phyloP scores from a whole-genome alignment of 2,797 vertebrate genomes.

The Anguilla marmorata region DNA sequence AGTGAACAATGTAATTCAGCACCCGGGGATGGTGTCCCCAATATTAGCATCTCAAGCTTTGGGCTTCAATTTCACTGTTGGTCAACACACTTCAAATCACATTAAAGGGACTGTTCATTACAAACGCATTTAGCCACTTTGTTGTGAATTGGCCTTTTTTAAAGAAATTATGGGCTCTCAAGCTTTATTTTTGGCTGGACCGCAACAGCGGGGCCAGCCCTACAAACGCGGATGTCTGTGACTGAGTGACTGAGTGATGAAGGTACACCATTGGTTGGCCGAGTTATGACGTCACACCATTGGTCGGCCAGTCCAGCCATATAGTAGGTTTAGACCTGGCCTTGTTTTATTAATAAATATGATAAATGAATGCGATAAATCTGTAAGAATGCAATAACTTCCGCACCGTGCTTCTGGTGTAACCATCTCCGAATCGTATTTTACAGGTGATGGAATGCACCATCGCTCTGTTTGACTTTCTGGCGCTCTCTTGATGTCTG shows the following conservation, averaged over 20 bases:
- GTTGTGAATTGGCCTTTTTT: not conserved
- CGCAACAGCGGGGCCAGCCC: too few relatives aligned
- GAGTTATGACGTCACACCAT: too few relatives aligned
- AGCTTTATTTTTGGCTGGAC: not conserved
- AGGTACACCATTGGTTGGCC: too few relatives aligned
- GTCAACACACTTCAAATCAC: not conserved
- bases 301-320: too few relatives aligned
- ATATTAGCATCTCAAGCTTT: not conserved
- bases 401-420: not conserved
- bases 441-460: conserved; percentile 1
- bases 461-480: not conserved
- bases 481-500: not conserved
- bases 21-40: not conserved
- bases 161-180: not conserved
- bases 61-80: conserved; percentile 6
- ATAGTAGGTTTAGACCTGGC: too few relatives aligned
- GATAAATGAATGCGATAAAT: not conserved
- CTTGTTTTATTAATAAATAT: not conserved
- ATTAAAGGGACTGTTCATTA: not conserved
- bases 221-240: too few relatives aligned
- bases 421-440: conserved; percentile 15
- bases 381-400: not conserved
- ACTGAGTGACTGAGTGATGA: too few relatives aligned
- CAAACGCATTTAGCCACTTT: not conserved
- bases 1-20: not conserved